Base-by-base conservation (phyloP, 2,113 vertebrate genomes). In the Cnemophilus loriae region DNA sequence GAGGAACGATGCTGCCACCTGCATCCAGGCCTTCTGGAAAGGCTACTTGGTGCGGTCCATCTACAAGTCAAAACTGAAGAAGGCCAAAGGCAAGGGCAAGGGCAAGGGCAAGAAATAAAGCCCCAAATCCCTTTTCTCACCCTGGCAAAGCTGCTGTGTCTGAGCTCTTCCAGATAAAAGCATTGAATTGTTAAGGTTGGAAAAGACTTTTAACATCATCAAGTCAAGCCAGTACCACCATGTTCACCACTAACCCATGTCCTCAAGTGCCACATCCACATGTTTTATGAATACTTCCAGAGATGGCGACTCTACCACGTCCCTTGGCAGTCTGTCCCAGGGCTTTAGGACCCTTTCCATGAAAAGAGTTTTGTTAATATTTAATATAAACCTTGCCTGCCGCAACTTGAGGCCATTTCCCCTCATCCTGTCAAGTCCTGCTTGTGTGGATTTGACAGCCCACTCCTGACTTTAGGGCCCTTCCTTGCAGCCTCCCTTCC, bases 11-110 rank as follows among this genome's bases (percentile, higher is more conserved):
- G 98, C 98, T 3, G 98, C 98, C 69, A 96, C 96, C 4, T 17
- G 97, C 30, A 98, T 98, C 96, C 99, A 99, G 98, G 92, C 96
- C 10, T 24, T 35, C 55, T 97, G 96, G 96, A 99, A 98, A 97
- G 99, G 99, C 63, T 98, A 98, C 96, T 79, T 97, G 74, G 98
- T 98, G 46, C 98, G 99, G n/a, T 98, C 97, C 68, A 35, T 97
- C 92, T 95, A 99, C 77, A 98, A 79, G 80, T 78, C 92, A 64
- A 98, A 96, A 87, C 94, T 59, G 90, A 99, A 98, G 93, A 91
- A 85, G n/a, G 59, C 7, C 10, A 84, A 28, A 16, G 49, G 59
- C 24, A 90, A 97, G 67, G 90, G 73, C 56, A 78, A 28, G 11
- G 67, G 70, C 24, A 90, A 97, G 52, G 37, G 13, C 33, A 98